These are phyloP conservation scores for Regulus satrapa DNA, from an alignment of 2,113 vertebrate genomes.

Conservation along the genomic window DNA sequence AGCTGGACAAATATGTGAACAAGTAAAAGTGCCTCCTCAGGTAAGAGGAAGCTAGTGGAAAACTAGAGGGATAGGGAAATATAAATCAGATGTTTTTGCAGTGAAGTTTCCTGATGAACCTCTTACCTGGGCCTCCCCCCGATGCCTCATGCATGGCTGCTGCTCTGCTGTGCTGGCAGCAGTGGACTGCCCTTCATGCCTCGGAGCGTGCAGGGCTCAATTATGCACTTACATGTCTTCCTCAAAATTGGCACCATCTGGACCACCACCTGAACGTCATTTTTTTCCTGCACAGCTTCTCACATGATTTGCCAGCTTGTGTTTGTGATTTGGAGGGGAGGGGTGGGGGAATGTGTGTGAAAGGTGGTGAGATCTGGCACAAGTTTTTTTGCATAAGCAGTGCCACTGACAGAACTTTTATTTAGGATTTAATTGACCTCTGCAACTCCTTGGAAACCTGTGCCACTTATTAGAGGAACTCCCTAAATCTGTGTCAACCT, in stretches of 20 bases:
- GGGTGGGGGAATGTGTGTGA: not conserved
- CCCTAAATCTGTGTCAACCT: not conserved
- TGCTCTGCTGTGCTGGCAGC: not conserved
- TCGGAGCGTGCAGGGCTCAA: conserved; percentile 5
- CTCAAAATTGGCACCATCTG: conserved; percentile 72
- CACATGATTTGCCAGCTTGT: conserved; percentile 55
- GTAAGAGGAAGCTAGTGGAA: not conserved
- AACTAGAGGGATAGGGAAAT: not conserved
- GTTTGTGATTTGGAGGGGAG: conserved; percentile 18
- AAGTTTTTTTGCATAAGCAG: conserved; percentile 1
- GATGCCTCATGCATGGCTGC: not conserved
- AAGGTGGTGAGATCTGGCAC: conserved; percentile 46
- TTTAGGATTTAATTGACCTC: conserved; percentile 8
- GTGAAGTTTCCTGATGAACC: not conserved
- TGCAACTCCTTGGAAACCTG: not conserved
- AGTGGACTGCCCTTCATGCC: conserved; percentile 53
- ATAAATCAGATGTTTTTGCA: not conserved
- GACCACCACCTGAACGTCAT: conserved; percentile 68
- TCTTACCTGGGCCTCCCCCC: not conserved
- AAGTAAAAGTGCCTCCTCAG: not conserved
- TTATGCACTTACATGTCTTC: conserved; percentile 27
- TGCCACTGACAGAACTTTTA: not conserved
- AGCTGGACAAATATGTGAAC: not conserved
- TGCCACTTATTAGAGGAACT: not conserved
- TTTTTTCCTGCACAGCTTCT: conserved; percentile 44